A percentile compares a stretch with the other conserved stretches of the same genome.
Evolutionary conservation across 2,888 invertebrate genomes (phyloP).

Genomic region (Hypselothyrea guttata): DNA sequence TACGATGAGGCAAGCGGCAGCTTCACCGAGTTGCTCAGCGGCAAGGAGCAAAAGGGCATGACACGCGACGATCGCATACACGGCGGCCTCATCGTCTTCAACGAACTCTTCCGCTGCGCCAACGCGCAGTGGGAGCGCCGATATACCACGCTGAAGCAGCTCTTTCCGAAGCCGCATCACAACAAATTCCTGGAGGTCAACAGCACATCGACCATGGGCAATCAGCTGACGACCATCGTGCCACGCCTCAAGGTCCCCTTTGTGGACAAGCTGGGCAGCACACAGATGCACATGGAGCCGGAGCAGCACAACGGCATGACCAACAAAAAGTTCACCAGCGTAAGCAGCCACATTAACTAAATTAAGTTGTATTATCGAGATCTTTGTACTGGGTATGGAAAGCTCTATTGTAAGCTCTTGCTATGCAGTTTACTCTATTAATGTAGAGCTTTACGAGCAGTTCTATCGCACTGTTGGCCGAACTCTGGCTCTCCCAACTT

Average conservation of each 20-base stretch:
- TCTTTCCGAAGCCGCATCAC: conserved; percentile 81
- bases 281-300: conserved; percentile 71
- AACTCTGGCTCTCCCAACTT: too few relatives aligned
- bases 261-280: conserved; percentile 79
- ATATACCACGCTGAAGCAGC: conserved; percentile 88
- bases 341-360: conserved; percentile 35
- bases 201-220: conserved; percentile 45
- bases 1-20: conserved; percentile 93
- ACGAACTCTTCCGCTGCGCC: conserved; percentile 95
- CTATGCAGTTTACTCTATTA: too few relatives aligned
- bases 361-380: too few relatives aligned
- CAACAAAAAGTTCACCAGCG: conserved; percentile 67
- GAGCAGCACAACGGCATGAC: conserved; percentile 71
- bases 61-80: conserved; percentile 95
- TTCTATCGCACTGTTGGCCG: too few relatives aligned
- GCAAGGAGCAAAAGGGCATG: conserved; percentile 88
- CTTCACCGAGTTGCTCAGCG: conserved; percentile 86
- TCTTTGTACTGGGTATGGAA: too few relatives aligned
- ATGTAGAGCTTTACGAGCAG: too few relatives aligned
- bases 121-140: conserved; percentile 93
- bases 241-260: conserved; percentile 83
- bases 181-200: conserved; percentile 68
- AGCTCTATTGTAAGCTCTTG: too few relatives aligned
- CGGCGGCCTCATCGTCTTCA: conserved; percentile 94
- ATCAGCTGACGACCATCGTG: conserved; percentile 76